A percentile compares a stretch with the other conserved stretches of the same genome.
Conservation (phyloP, 1,140 invertebrate genomes). For the Micrasema longulum region DNA sequence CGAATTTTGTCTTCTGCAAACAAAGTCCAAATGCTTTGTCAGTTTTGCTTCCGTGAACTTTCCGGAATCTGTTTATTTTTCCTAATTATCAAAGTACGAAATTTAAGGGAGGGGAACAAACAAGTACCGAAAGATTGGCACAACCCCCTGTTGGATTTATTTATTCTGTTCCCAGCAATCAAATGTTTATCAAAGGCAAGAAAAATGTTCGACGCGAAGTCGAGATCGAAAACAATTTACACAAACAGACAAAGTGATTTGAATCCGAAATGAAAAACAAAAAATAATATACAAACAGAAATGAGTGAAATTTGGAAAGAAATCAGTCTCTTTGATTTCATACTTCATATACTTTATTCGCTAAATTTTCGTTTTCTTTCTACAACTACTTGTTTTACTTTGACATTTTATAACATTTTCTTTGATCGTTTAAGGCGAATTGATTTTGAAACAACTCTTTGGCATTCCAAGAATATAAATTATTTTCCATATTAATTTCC, state of each 20-base stretch:
- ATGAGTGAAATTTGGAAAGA: slow-evolving; percentile 14
- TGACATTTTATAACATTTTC: slow-evolving; percentile 4
- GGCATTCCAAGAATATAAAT: too few species aligned
- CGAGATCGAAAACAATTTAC: slow-evolving; percentile 40
- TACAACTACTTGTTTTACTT: too few species aligned
- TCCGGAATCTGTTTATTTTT: slow-evolving; percentile 49
- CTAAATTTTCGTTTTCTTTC: not conserved
- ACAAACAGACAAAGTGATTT: slow-evolving; percentile 39
- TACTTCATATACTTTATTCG: slow-evolving; percentile 7
- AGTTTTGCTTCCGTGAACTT: slow-evolving; percentile 12
- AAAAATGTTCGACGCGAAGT: slow-evolving; percentile 1
- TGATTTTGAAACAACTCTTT: too few species aligned
- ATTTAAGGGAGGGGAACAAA: slow-evolving; percentile 33
- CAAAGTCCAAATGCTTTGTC: slow-evolving; percentile 46
- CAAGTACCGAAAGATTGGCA: slow-evolving; percentile 25
- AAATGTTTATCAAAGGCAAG: slow-evolving; percentile 42
- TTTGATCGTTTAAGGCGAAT: slow-evolving; percentile 12
- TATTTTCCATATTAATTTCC: too few species aligned
- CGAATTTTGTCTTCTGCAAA: not conserved
- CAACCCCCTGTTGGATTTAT: slow-evolving; percentile 17
- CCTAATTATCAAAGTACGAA: slow-evolving; percentile 54
- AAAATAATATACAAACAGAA: slow-evolving; percentile 18
- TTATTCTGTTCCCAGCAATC: slow-evolving; percentile 31
- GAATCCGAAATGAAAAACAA: slow-evolving; percentile 26
- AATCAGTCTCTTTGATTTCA: slow-evolving; percentile 18